Base-by-base conservation (phyloP, 2,113 vertebrate species). In the Hymenochirus boettgeri region DNA sequence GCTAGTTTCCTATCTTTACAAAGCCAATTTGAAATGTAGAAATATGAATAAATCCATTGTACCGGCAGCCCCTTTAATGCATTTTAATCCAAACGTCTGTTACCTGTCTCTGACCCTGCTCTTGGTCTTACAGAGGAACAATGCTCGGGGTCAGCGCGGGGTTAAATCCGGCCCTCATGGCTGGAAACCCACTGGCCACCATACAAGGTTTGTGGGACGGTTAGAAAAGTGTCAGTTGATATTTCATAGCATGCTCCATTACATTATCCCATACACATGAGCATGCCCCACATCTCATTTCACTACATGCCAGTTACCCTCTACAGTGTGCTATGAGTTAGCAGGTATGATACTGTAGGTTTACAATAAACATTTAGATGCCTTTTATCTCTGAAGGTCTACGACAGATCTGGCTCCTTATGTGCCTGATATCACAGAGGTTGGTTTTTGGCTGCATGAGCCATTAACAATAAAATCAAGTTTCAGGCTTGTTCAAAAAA, bases 131-230 rank as follows among this genome's bases (percentile, higher is more conserved):
- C 89, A 94, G 93, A 90, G 92, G 92, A 85, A 89, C 89, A 83
- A 84, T 94, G 89, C 91, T 94, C 83, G 89, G 91, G 85, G 87
- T 95, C 86, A 90, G 91, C 88, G 89, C 91, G 73, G 93, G 92
- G 85, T 89, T 95, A 84, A 93, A 86, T 86, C 85, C 90, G 79
- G 89, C 90, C 74, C 90, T 94, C 74, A 90, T 94, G 85, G 86
- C 87, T 86, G 92, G 86, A 86, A 94, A 93, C 89, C 90, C 90
- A 77, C 84, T 95, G 84, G 92, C 91, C 77, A 93, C 93, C 70
- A 91, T 95, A 77, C 93, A 95, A 93, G 91, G 92, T 95, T 86
- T 89, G 90, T 92, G 81, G 70, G 45, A 69, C 47, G 29, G 56
- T n/a, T n/a, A n/a, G 57, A 67, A 7, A 10, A 53, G 57, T 69